Conservation (phyloP, 2,113 vertebrate species). For the Tor tambroides region DNA sequence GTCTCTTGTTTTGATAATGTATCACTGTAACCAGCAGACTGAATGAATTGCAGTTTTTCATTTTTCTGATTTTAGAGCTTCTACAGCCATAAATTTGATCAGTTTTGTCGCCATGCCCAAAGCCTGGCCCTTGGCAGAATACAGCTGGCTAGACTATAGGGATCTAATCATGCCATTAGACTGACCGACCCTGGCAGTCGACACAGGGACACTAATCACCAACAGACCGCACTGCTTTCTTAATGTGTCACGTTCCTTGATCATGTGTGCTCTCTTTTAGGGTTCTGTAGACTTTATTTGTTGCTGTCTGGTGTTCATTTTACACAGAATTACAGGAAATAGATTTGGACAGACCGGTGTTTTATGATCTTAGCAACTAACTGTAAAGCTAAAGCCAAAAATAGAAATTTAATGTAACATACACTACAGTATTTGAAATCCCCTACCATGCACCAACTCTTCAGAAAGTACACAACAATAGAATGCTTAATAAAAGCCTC, state of each 20-base stretch:
- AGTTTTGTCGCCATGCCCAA: background rate
- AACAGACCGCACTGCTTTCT: slow-evolving; percentile 27
- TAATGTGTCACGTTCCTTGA: slow-evolving; percentile 13
- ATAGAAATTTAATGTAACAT: background rate
- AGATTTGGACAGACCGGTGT: background rate
- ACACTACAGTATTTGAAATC: background rate
- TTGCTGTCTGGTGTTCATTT: background rate
- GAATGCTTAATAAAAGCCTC: too few relatives aligned
- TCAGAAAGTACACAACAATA: too few relatives aligned
- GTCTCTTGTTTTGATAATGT: slow-evolving; percentile 12
- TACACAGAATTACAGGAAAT: background rate
- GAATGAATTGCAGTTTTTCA: background rate
- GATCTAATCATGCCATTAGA: background rate
- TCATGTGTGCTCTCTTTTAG: background rate
- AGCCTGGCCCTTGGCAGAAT: slow-evolving; percentile 7
- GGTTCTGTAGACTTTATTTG: background rate
- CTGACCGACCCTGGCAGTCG: background rate
- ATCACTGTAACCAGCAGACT: background rate
- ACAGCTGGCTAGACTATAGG: background rate
- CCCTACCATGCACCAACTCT: too few relatives aligned
- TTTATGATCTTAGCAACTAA: background rate
- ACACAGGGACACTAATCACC: slow-evolving; percentile 9
- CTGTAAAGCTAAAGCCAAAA: background rate
- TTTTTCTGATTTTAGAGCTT: slow-evolving; percentile 24
- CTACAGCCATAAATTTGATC: slow-evolving; percentile 4